A percentile compares a stretch with the other conserved stretches of the same genome.
These are phyloP conservation scores for Vimba vimba DNA, from an alignment of 2,113 vertebrate genomes.

Conservation along the genomic window DNA sequence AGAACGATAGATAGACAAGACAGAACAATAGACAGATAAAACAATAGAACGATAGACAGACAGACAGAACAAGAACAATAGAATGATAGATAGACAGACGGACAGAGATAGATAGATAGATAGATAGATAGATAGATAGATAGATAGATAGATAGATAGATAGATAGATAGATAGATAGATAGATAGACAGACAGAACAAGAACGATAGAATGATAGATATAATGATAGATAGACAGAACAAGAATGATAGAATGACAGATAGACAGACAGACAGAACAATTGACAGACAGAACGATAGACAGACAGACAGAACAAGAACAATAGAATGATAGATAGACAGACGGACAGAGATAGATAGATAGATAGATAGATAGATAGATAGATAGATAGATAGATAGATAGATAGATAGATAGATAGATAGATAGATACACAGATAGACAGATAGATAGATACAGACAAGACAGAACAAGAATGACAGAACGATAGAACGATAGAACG, in stretches of 20 bases:
- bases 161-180: not conserved
- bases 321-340: no score
- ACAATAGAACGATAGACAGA: no score
- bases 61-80: no score
- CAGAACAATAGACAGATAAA: no score
- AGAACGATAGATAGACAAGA: not conserved
- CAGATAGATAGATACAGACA: no score
- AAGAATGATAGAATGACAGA: not conserved
- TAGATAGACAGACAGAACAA: not conserved
- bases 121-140: not conserved
- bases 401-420: no score
- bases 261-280: not conserved
- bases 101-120: no score
- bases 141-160: accelerated
- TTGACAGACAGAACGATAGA: not conserved
- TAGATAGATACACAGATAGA: no score
- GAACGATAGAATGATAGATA: not conserved
- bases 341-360: not conserved
- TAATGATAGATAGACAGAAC: not conserved
- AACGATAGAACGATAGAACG: no score
- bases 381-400: not conserved
- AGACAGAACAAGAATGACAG: no score
- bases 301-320: no score
- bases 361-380: not conserved
- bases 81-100: not conserved